These are phyloP conservation scores for Aplodontia rufa DNA, from an alignment of 2,113 vertebrate species.

Conservation along the genomic window DNA sequence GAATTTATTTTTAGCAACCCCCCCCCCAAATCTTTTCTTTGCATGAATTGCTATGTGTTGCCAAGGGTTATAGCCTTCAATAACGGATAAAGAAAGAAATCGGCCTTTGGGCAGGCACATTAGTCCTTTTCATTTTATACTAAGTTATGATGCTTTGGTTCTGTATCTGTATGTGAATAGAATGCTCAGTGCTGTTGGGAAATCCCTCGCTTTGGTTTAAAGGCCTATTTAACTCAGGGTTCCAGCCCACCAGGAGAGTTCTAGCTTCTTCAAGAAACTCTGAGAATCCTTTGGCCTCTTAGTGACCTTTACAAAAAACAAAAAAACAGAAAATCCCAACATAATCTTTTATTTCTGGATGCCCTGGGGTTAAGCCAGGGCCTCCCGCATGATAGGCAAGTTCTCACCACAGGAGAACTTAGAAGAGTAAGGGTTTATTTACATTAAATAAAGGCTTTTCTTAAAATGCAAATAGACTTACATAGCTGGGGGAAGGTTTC, in stretches of 20 bases:
- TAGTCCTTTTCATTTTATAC: slow-evolving; percentile 25
- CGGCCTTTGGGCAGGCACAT: not conserved
- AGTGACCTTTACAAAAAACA: no score
- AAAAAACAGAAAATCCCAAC: no score
- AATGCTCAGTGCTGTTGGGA: not conserved
- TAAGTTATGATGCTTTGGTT: not conserved
- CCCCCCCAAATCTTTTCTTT: not conserved
- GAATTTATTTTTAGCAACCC: slow-evolving; percentile 28
- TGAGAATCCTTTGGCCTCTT: not conserved
- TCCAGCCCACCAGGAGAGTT: not conserved
- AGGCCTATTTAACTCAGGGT: not conserved
- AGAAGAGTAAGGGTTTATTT: not conserved
- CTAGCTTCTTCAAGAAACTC: not conserved
- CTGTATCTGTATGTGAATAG: not conserved
- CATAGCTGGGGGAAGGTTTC: not conserved
- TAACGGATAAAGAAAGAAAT: not conserved
- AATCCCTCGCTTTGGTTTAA: no score
- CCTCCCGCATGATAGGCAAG: no score
- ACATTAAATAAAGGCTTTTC: not conserved
- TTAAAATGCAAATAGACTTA: not conserved
- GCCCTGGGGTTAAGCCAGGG: no score
- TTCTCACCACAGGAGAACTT: no score
- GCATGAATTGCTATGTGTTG: not conserved
- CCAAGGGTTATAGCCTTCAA: not conserved
- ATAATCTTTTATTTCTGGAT: no score